A percentile compares a stretch with the other conserved stretches of the same genome.
These are phyloP conservation scores for Rhodophaea formosa DNA, from an alignment of 2,888 invertebrate species.

Conservation along the genomic window DNA sequence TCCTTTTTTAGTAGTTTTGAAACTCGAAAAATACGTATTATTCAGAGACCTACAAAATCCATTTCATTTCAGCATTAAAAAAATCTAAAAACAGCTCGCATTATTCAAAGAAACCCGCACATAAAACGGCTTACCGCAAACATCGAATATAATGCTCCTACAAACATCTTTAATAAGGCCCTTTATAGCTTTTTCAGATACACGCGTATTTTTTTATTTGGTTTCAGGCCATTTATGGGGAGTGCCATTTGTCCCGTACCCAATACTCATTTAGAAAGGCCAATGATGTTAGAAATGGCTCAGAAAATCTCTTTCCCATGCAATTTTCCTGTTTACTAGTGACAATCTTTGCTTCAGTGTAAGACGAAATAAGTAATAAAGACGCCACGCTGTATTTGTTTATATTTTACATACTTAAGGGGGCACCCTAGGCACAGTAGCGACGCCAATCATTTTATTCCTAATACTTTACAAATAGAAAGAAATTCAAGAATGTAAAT, in stretches of 20 bases:
- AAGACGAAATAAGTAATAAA: neutral
- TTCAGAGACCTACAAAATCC: too few species aligned
- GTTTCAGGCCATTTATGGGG: constrained; percentile 7
- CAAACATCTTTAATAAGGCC: neutral
- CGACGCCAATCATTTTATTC: too few species aligned
- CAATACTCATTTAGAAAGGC: constrained; percentile 15
- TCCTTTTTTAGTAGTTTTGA: too few species aligned
- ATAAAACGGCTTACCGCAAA: neutral
- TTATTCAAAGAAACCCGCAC: neutral
- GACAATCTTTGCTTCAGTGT: neutral
- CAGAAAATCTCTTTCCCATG: constrained; percentile 16
- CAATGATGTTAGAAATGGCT: constrained; percentile 17
- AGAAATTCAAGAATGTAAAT: too few species aligned
- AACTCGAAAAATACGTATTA: too few species aligned
- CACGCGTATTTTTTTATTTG: constrained; percentile 11
- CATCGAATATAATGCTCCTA: neutral
- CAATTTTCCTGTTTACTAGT: constrained; percentile 18
- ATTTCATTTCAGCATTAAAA: neutral
- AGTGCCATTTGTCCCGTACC: constrained; percentile 13
- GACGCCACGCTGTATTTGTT: too few species aligned
- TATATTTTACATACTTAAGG: too few species aligned
- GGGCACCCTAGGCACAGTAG: too few species aligned
- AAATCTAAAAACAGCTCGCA: neutral
- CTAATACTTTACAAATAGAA: too few species aligned
- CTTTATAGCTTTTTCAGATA: neutral